Evolutionary conservation across 2,797 vertebrate species (phyloP), one percentile per base, ranked within the genome.

Genomic region (Acrossocheilus wenchowensis): DNA sequence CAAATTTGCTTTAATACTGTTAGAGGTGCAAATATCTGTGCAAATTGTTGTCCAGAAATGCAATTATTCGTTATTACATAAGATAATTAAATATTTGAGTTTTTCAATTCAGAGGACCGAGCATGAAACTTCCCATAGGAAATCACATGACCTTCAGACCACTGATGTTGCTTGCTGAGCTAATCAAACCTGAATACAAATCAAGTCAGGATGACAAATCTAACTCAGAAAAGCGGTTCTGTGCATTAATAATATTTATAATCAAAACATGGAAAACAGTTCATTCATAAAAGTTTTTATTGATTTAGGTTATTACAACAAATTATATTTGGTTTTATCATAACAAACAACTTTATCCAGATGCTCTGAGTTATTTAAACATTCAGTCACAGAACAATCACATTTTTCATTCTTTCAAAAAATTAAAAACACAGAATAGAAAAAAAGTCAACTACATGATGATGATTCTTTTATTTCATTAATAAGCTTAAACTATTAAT

Each of bases 101-200:
- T 30, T 14, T 50, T 12, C 17, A 81, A 6, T 34, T 81, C 26
- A 5, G 17, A 34, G 6, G n/a, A 45, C 19, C 3, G 7, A 21
- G 17, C 3, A 2, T 64, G 0, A 52, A n/a, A 57, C 66, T 78
- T 85, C 73, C 64, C 72, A 54, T 15, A 66, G 43, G 1, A 19
- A 14, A 60, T 83, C 80, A 83, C 81, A 73, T 84, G 81, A 84
- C 64, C 36, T 39, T 71, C 21, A 82, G 43, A 71, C 64, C 64
- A 69, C 66, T 19, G 21, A 15, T 39, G 23, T 54, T 71, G 34
- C 34, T 52, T 8, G 60, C 52, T 10, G 71, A 83, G 52, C 21
- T 78, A 62, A 62, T 48, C 41, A 80, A 80, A 66, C 60, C 36
- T 17, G 19, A 17, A 15, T 26, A 41, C 15, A 41, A 64, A 17